These are phyloP conservation scores for Passerina amoena DNA, from an alignment of 2,113 vertebrate species.

Conservation along the genomic window DNA sequence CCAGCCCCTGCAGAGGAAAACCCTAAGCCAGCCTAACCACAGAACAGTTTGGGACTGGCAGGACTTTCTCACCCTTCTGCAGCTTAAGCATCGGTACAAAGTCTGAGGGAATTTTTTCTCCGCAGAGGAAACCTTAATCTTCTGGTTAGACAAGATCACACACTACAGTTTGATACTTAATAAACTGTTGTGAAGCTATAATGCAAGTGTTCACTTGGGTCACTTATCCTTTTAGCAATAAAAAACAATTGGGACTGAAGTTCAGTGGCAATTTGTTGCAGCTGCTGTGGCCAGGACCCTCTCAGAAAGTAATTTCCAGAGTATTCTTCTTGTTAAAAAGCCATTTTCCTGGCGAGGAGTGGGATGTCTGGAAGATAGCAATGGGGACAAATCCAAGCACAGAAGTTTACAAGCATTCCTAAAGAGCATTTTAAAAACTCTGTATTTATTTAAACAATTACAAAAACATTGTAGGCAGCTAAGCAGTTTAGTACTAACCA, in stretches of 20 bases:
- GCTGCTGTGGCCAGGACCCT: conserved; percentile 60
- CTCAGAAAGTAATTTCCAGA: conserved; percentile 61
- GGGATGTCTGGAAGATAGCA: conserved; percentile 65
- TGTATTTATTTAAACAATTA: conserved; percentile 64
- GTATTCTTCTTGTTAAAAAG: conserved; percentile 72
- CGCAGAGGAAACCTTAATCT: conserved; percentile 53
- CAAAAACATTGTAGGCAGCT: conserved; percentile 41
- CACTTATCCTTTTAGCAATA: conserved; percentile 52
- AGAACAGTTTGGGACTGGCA: background rate
- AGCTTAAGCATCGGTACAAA: background rate
- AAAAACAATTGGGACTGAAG: conserved; percentile 38
- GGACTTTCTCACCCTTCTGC: background rate
- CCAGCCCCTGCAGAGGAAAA: background rate
- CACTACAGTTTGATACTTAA: conserved; percentile 26
- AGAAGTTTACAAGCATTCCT: conserved; percentile 61
- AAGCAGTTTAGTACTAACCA: conserved; percentile 29
- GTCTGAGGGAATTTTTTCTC: conserved; percentile 1
- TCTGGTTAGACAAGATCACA: conserved; percentile 30
- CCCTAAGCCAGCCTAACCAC: background rate
- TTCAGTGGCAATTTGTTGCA: conserved; percentile 59
- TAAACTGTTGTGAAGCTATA: background rate
- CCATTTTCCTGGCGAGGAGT: conserved; percentile 57
- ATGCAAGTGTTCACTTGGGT: conserved; percentile 27
- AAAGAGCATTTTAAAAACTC: conserved; percentile 48
- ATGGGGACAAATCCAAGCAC: conserved; percentile 18